These are phyloP conservation scores for Ceyx cyanopectus DNA, from an alignment of 2,113 vertebrate species.

Conservation along the genomic window DNA sequence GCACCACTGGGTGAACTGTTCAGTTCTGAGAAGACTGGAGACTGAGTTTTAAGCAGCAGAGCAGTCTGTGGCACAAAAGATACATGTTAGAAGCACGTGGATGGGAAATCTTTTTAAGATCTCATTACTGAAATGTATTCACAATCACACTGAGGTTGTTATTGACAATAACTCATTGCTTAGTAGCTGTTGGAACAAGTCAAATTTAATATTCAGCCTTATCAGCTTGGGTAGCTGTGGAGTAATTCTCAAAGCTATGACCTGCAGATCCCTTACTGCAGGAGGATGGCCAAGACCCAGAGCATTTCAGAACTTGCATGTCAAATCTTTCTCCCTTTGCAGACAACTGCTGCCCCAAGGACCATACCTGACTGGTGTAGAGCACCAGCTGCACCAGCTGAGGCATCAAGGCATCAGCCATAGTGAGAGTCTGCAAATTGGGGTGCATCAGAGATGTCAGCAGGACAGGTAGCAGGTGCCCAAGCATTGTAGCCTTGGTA, in stretches of 20 bases:
- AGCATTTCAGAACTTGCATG: background rate
- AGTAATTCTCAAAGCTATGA: background rate
- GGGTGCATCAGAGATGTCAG: constrained; percentile 98
- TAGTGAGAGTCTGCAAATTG: constrained; percentile 92
- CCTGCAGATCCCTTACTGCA: background rate
- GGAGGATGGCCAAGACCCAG: background rate
- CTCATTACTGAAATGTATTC: background rate
- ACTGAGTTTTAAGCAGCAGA: constrained; percentile 94
- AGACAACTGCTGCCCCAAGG: background rate
- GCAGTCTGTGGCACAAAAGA: constrained; percentile 88
- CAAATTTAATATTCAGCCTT: background rate
- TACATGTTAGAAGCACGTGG: background rate
- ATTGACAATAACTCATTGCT: background rate
- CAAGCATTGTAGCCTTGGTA: constrained; percentile 97
- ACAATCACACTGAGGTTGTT: background rate
- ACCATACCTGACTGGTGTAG: constrained; percentile 93
- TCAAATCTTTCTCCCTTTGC: background rate
- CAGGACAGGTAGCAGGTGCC: constrained; percentile 93
- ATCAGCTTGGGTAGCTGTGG: background rate
- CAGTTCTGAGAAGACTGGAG: constrained; percentile 88
- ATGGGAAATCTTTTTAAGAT: background rate
- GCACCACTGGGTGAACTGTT: constrained; percentile 74
- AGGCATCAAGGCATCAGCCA: constrained; percentile 96
- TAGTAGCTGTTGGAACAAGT: background rate
- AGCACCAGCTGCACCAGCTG: constrained; percentile 97